Evolutionary conservation across 2,113 vertebrate species (phyloP).

Genomic region (Sebastes schlegelii): DNA sequence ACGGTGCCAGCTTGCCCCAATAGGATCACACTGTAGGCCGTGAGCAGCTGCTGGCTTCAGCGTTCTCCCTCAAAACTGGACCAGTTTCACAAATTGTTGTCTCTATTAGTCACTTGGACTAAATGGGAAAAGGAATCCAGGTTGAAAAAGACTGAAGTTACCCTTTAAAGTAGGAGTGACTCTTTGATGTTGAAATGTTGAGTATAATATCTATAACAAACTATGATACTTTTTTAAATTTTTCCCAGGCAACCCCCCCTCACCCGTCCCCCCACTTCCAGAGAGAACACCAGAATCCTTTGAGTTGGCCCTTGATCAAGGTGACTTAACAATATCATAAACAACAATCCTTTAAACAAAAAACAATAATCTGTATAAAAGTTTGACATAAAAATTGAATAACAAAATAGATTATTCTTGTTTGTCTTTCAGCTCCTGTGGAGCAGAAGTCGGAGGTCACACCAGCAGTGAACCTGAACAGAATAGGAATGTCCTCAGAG

Average conservation of each 20-base stretch:
- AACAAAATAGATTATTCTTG: neutral
- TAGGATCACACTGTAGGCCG: too few species aligned
- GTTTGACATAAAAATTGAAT: neutral
- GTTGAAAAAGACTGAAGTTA: too few species aligned
- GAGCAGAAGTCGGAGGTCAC: conserved; percentile 23
- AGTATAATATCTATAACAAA: neutral
- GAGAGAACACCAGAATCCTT: conserved; percentile 95
- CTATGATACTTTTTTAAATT: neutral
- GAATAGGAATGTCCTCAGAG: conserved; percentile 83
- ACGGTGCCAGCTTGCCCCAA: too few species aligned
- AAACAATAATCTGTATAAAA: neutral
- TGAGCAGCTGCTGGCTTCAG: too few species aligned
- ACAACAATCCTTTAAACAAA: neutral
- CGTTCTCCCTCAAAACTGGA: too few species aligned
- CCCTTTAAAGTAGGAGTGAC: neutral
- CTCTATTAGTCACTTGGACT: too few species aligned
- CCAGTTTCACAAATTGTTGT: too few species aligned
- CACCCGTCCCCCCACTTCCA: conserved; percentile 89
- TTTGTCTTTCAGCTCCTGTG: conserved; percentile 56
- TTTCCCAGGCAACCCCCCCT: conserved; percentile 68
- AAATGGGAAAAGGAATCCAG: too few species aligned
- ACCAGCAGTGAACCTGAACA: conserved; percentile 28
- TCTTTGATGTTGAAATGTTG: neutral
- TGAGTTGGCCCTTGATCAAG: conserved; percentile 82
- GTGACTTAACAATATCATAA: conserved; percentile 65